Base-by-base conservation (phyloP, 2,888 invertebrate genomes). In the Prosapia bicincta region DNA sequence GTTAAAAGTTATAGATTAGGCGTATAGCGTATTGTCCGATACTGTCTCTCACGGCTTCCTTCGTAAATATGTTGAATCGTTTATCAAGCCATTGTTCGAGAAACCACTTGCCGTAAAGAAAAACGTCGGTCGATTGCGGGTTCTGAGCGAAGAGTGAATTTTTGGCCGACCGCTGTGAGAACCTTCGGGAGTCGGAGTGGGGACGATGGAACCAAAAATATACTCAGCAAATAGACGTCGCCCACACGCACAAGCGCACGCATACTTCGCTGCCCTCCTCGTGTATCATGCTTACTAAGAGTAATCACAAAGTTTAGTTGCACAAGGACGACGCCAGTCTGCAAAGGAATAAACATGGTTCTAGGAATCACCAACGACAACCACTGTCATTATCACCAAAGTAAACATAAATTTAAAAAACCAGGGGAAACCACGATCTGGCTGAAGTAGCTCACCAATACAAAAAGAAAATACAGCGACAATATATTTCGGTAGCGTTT, bases 81-180 rank as follows among this genome's bases (percentile, higher is more conserved):
- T 3, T 54, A 54, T 74, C 74, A 74, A 74, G 74, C 69, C 74
- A 74, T 74, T 43, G n/a, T 54, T 69, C n/a, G 74, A 74, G 74
- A 74, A 74, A 74, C 74, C 74, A 74, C 74, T 54, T 20, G 66
- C 43, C 69, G 65, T 74, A 54, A 54, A 32, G 66, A 73, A 73
- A 38, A 72, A 30, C 74, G 74, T 69, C 69, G 74, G 69, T 74
- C 74, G 74, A 69, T 65, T 74, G 69, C 69, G 74, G 26, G 32
- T 65, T 74, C 74, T 74, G 74, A 65, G 74, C 32, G 74, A 74
- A 74, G 74, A 74, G 69, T 74, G 74, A 65, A 69, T 23, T 65
- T 32, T 26, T 28, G 25, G 65, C 1, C 71, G 71, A 25, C 24
- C n/a, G 67, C 67, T 67, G 3, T 67, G 26, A 26, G 71, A 38